Evolutionary conservation across 2,113 vertebrate species (phyloP), one percentile per base, ranked within the genome.

Genomic region (Calyptomena viridis): DNA sequence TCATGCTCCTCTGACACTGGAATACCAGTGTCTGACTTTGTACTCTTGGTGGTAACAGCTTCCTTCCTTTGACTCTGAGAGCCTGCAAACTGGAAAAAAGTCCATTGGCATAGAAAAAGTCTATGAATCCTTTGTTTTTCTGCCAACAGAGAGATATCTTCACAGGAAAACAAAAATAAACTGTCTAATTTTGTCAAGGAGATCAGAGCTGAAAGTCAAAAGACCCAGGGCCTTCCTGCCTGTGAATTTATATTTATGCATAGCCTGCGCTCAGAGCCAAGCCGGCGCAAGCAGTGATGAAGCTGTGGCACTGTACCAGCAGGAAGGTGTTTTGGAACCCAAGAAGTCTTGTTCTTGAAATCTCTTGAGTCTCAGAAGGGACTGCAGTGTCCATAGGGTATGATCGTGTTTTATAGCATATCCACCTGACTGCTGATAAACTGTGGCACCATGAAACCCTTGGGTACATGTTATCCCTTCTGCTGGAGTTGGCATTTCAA

Each of bases 341-440:
- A 8, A 44, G 15, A 44, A 52, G n/a, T 49, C 59, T 68, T 64
- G 30, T 47, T 91, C 78, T 68, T 56, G 20, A 64, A 64, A 72
- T 17, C 12, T 39, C 12, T 50, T 0, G 0, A 39, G 44, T 59
- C 40, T 62, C 46, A 44, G 46, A 13, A 12, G 11, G 3, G 3
- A 62, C 30, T 33, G 40, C 71, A 78, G 37, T 7, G 6, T 52
- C 69, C 3, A 0, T 24, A 39, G 40, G 22, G 20, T 59, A 40
- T 8, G 23, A 46, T 14, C 12, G 3, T n/a, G 30, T n/a, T 88
- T 76, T 69, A 56, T n/a, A 60, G 49, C 23, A 69, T 33, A 49
- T 42, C 25, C 52, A 28, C 47, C 25, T 0, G 0, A 31, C 60
- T 59, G 27, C 47, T 77, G 19, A 62, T 49, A 19, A 72, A 53